A percentile compares a stretch with the other conserved stretches of the same genome.
These are phyloP conservation scores for Dynastes grantii DNA, from an alignment of 2,888 invertebrate genomes.

Conservation along the genomic window DNA sequence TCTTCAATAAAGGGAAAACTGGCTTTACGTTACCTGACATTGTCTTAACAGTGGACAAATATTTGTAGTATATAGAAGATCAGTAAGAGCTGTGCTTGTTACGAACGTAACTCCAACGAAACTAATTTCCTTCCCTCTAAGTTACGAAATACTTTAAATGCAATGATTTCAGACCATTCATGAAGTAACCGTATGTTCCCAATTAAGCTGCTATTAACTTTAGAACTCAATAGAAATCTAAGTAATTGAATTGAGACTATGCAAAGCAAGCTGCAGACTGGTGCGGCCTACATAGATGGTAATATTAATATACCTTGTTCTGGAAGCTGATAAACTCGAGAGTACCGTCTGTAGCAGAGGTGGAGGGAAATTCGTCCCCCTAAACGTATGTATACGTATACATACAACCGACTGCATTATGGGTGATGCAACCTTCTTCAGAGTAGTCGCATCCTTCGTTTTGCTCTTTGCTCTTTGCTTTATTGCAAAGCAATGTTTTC, in stretches of 20 bases:
- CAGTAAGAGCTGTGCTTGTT: too few relatives aligned
- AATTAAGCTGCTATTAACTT: too few relatives aligned
- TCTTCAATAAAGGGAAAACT: too few relatives aligned
- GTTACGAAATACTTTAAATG: too few relatives aligned
- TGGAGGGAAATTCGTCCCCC: not conserved
- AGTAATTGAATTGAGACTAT: not conserved
- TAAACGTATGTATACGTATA: not conserved
- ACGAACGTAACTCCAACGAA: too few relatives aligned
- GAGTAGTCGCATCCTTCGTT: slow-evolving; percentile 22
- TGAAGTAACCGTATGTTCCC: too few relatives aligned
- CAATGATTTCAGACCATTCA: too few relatives aligned
- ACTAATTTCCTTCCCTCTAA: too few relatives aligned
- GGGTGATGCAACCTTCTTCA: slow-evolving; percentile 24
- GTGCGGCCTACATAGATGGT: not conserved
- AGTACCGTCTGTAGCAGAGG: not conserved
- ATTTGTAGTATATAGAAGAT: too few relatives aligned
- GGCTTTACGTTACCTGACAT: too few relatives aligned
- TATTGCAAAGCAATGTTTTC: slow-evolving; percentile 43
- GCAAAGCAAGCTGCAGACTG: not conserved
- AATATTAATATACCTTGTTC: slow-evolving; percentile 22
- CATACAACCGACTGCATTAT: not conserved
- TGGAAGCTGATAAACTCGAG: not conserved
- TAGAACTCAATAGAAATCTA: not conserved
- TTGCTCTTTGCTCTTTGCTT: slow-evolving; percentile 36
- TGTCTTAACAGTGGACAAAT: too few relatives aligned